phyloP scores from a whole-genome alignment of 2,888 invertebrate genomes.

The Dryobota labecula region DNA sequence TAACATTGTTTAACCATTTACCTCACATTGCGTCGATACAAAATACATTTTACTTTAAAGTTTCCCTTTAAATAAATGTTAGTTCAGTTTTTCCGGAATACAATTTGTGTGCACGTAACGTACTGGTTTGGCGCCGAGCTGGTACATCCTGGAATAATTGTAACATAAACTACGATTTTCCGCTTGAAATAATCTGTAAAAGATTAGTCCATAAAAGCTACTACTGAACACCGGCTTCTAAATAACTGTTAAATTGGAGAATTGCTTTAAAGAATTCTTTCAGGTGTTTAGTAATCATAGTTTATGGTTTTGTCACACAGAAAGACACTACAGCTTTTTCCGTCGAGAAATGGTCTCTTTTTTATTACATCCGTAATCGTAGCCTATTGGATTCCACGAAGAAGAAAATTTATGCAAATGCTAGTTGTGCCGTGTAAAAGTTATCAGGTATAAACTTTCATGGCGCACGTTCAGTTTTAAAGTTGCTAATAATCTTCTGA shows the following conservation, averaged over 20 bases:
- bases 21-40: constrained; percentile 17
- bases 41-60: constrained; percentile 41
- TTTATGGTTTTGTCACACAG: neutral
- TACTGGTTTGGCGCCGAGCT: constrained; percentile 20
- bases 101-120: constrained; percentile 25
- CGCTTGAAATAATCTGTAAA: constrained; percentile 1
- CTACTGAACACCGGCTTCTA: too few species aligned
- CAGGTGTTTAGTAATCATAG: too few species aligned
- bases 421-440: constrained; percentile 14
- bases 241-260: neutral
- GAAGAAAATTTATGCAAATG: constrained; percentile 33
- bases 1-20: constrained; percentile 35
- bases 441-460: constrained; percentile 39
- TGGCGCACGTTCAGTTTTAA: constrained; percentile 20
- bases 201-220: neutral
- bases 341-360: neutral
- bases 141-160: constrained; percentile 24
- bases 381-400: neutral
- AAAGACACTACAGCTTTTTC: neutral
- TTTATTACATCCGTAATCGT: neutral
- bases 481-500: constrained; percentile 43
- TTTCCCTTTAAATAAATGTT: constrained; percentile 43
- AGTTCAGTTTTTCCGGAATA: constrained; percentile 26
- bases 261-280: neutral
- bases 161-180: constrained; percentile 38